phyloP scores from a whole-genome alignment of 2,797 vertebrate species.

The Catharus ustulatus region DNA sequence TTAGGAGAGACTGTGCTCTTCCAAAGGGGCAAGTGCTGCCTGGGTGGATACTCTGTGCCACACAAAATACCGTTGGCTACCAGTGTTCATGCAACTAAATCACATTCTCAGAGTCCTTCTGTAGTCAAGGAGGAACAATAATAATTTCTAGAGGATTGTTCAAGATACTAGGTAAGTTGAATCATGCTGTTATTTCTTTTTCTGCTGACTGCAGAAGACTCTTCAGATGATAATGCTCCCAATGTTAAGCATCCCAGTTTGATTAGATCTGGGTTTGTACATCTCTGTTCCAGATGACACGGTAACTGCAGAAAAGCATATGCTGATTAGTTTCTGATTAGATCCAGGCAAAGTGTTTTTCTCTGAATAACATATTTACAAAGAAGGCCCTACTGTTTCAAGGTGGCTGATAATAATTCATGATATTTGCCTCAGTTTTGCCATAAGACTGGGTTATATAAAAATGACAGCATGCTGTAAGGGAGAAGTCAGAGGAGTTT shows the following conservation, averaged over 20 bases:
- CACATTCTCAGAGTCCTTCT: background rate
- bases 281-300: constrained; percentile 37
- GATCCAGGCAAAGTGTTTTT: constrained; percentile 52
- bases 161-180: background rate
- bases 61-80: background rate
- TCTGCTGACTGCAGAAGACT: constrained; percentile 18
- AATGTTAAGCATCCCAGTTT: background rate
- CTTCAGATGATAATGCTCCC: constrained; percentile 54
- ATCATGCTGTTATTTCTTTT: constrained; percentile 43
- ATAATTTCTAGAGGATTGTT: background rate
- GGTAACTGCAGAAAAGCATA: constrained; percentile 38
- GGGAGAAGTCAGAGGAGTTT: background rate
- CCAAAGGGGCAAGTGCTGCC: background rate
- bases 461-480: background rate
- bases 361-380: constrained; percentile 41
- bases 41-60: background rate
- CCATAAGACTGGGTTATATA: background rate
- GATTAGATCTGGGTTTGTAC: constrained; percentile 53
- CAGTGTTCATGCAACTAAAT: background rate
- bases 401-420: constrained; percentile 40
- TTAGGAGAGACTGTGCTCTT: background rate
- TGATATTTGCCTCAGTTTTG: constrained; percentile 20
- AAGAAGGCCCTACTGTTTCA: background rate
- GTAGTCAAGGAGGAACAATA: background rate
- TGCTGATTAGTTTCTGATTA: constrained; percentile 68